These are phyloP conservation scores for Passerina amoena DNA, from an alignment of 2,113 vertebrate species.

Conservation along the genomic window DNA sequence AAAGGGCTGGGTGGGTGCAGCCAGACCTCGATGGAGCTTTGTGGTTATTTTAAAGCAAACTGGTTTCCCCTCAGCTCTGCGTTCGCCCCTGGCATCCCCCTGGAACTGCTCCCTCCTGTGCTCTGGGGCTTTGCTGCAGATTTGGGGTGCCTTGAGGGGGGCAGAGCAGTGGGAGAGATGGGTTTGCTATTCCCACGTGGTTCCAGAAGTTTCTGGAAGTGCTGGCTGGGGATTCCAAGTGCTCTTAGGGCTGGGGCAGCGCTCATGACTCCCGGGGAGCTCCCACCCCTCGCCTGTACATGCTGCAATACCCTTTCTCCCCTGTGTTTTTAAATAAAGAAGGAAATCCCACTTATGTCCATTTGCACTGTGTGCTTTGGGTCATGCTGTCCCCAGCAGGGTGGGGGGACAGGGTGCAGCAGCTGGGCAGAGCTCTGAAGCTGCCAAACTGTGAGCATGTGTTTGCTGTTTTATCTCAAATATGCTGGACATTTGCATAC, in stretches of 20 bases:
- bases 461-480: background rate
- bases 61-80: background rate
- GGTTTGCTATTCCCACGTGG: background rate
- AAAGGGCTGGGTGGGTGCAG: background rate
- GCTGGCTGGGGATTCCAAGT: slow-evolving; percentile 10
- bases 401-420: background rate
- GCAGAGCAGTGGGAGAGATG: background rate
- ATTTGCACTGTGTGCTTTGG: background rate
- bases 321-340: slow-evolving; percentile 46
- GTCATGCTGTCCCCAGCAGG: background rate
- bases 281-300: background rate
- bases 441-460: background rate
- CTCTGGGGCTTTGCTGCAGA: background rate
- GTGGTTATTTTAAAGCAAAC: background rate
- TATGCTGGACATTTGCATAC: background rate
- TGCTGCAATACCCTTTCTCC: background rate
- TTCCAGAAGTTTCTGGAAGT: background rate
- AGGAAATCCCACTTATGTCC: background rate
- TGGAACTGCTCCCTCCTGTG: rapidly evolving
- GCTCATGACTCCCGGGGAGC: rapidly evolving
- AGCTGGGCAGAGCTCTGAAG: background rate
- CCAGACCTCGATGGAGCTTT: background rate
- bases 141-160: rapidly evolving
- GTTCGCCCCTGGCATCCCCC: rapidly evolving
- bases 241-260: background rate